Evolutionary conservation across 2,113 vertebrate genomes (phyloP), one percentile per base, ranked within the genome.

Genomic region (Morone saxatilis): DNA sequence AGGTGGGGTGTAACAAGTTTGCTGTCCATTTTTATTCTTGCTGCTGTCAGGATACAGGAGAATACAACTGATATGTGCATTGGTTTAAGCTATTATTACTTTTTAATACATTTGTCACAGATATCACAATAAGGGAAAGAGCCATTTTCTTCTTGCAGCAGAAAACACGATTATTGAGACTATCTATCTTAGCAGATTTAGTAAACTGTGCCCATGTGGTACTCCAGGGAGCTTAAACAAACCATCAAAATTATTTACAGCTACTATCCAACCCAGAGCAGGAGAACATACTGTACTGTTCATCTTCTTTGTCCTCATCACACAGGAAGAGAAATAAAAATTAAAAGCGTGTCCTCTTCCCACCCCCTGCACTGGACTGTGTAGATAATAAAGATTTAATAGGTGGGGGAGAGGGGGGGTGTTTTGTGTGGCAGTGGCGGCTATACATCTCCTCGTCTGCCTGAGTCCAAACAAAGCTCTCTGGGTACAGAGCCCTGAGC

Each of bases 401-500:
- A 76, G 73, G 68, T 66, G 77, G 17, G 4, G 5, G 10, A n/a
- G 25, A 25, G 66, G 53, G 31, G 41, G n/a, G 20, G 57, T 36
- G 4, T 48, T 47, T 68, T 53, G 69, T 72, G 82, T 86, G 82
- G 82, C 83, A 82, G 68, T 3, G 31, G 69, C 17, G 47, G 69
- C 69, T 62, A 50, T 85, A 81, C 81, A 85, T 84, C 85, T 85
- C 68, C 69, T 74, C 51, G 47, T 71, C 40, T 43, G 76, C 71
- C 63, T 79, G 71, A 84, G 89, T 90, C 88, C 89, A 93, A 90
- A 94, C 92, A 92, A 75, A 91, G 76, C 71, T 59, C 66, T 77
- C 81, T 77, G 87, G 90, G 88, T 86, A 89, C 89, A 0, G 47
- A 76, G 65, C 10, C 71, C 71, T 60, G 51, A 75, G 56, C 82